Evolutionary conservation across 2,797 vertebrate species (phyloP), one percentile per base, ranked within the genome.

Genomic region (Sebastes cheni): DNA sequence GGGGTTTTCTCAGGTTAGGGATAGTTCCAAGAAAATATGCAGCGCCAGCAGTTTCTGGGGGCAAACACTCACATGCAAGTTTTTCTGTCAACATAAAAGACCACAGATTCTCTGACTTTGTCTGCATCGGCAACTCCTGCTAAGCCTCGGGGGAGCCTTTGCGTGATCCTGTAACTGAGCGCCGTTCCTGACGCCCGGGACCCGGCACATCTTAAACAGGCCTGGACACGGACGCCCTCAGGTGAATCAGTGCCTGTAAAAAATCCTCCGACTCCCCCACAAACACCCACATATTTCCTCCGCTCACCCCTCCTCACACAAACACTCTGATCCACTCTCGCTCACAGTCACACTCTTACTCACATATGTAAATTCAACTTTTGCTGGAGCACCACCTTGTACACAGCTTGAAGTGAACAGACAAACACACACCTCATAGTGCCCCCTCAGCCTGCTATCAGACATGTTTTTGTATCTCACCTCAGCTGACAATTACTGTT

Each of bases 151-250:
- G 46, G 94, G 79, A 87, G 87, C 77, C 85, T 88, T 66, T 64
- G 88, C 79, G 77, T 89, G 92, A 93, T 91, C 86, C 83, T 69
- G 84, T 86, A 92, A 83, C 91, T 64, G 83, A 89, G 87, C 78
- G 72, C 76, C 80, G 32, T 83, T 85, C 84, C 81, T 77, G 42
- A 75, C 72, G 75, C 84, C 71, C 16, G 55, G 77, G 82, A 90
- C 81, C 81, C 59, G 34, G 82, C 86, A 91, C 56, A 81, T 93
- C 89, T 90, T 72, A 71, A 89, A 92, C 95, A 94, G 88, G 95
- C 92, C 92, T 78, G 90, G 94, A 93, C 95, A 94, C 71, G 85
- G 90, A 90, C 58, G 79, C 90, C 93, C 90, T 82, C 29, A 50
- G 81, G 92, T 89, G 84, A 93, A 91, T 87, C 88, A 85, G 82